Base-by-base conservation (phyloP, 1,140 invertebrate species). In the Drosophila burlai region DNA sequence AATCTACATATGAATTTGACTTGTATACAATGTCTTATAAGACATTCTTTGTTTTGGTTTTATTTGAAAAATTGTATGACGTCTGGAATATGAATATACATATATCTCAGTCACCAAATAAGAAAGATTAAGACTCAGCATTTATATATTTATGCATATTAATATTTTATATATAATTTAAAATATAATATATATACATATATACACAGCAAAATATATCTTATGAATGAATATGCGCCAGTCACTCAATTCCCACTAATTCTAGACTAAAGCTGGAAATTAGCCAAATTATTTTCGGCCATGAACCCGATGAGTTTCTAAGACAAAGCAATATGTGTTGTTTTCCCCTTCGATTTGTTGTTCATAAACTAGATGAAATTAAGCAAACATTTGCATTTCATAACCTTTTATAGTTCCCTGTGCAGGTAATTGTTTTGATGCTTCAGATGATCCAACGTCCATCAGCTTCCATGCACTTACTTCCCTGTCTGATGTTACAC, bases 401-500 rank as follows among this genome's bases (percentile, higher is more conserved):
- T 18, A 18, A 13, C 2, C 10, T 13, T 34, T 2, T 3, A 8
- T 52, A 18, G 29, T 26, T 63, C 11, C 24, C 47, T 21, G 49
- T 64, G 9, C 9, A 31, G 55, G 7, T 49, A n/a, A 50, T 49
- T 61, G 18, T 40, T 60, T 40, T 24, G 45, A 67, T n/a, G 66
- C 18, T 58, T 45, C 18, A 42, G 36, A 45, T 24, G 15, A 26
- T 13, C 13, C 15, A 15, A n/a, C 13, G 26, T 16, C 36, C 60
- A 59, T 75, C 18, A 26, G n/a, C 36, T 50, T 42, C 26, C 26
- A 34, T 43, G 54, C 65, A 46, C 73, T 66, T 62, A 46, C 73
- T 62, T 65, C 21, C 43, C 26, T n/a, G 34, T 58, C 47, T 58
- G 66, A 38, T 50, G 66, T 58, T 66, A 59, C 73, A 76, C 45